Evolutionary conservation across 2,888 invertebrate genomes (phyloP).

Genomic region (Altica lythri): DNA sequence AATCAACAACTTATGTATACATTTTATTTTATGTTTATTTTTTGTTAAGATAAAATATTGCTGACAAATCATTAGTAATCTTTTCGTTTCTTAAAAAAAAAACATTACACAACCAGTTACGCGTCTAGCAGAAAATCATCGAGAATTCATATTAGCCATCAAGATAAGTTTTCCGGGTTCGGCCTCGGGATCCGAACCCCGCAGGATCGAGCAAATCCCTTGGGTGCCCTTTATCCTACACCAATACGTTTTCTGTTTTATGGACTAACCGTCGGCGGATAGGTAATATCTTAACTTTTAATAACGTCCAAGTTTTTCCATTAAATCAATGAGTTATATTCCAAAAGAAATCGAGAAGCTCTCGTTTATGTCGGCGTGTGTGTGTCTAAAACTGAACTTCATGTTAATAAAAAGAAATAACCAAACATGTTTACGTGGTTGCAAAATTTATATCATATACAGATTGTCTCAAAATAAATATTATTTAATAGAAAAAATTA

Average conservation of each 20-base stretch:
- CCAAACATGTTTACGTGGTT: conserved; percentile 36
- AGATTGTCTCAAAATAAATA: conserved; percentile 16
- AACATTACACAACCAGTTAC: conserved; percentile 22
- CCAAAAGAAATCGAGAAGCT: conserved; percentile 35
- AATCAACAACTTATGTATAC: too few species aligned
- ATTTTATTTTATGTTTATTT: too few species aligned
- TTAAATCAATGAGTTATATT: conserved; percentile 50
- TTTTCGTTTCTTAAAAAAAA: background rate
- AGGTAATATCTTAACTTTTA: conserved; percentile 52
- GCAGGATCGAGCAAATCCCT: conserved; percentile 12
- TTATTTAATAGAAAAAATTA: too few species aligned
- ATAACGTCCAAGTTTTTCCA: conserved; percentile 55
- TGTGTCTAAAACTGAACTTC: conserved; percentile 31
- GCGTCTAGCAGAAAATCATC: conserved; percentile 19
- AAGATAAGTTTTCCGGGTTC: conserved; percentile 20
- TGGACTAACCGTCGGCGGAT: conserved; percentile 44
- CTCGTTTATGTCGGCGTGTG: conserved; percentile 24
- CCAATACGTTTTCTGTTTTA: conserved; percentile 50
- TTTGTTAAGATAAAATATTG: too few species aligned
- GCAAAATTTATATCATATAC: conserved; percentile 15
- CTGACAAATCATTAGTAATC: background rate
- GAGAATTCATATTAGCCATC: conserved; percentile 28
- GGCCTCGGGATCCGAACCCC: conserved; percentile 12
- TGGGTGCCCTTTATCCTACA: conserved; percentile 27
- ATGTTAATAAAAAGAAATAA: conserved; percentile 31